A percentile compares a stretch with the other conserved stretches of the same genome.
Conservation (phyloP, 2,797 vertebrate genomes). For the Pangasius djambal region DNA sequence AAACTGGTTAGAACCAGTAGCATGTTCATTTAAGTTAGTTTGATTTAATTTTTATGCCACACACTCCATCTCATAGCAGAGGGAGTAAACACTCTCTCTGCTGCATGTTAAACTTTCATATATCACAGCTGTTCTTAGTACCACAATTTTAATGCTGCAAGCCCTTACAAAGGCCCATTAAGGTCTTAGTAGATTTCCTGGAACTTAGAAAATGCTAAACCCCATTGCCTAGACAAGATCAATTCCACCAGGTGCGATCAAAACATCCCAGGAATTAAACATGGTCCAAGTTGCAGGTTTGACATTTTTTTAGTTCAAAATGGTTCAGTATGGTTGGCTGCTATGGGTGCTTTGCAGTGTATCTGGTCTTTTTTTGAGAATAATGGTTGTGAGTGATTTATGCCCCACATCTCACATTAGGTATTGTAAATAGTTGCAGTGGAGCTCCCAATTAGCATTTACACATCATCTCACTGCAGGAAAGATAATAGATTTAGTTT, state of each 20-base stretch:
- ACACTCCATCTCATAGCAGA: background rate
- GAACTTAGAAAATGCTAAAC: slow-evolving; percentile 47
- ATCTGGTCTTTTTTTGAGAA: slow-evolving; percentile 69
- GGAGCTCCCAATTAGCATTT: slow-evolving; percentile 66
- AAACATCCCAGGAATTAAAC: slow-evolving; percentile 68
- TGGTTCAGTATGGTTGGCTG: slow-evolving; percentile 66
- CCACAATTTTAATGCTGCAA: background rate
- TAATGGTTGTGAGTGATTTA: slow-evolving; percentile 65
- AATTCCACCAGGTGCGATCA: slow-evolving; percentile 69
- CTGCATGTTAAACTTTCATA: background rate
- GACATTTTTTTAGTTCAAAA: slow-evolving; percentile 71
- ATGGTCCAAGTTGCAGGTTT: slow-evolving; percentile 68
- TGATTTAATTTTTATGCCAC: background rate
- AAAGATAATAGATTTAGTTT: slow-evolving; percentile 55
- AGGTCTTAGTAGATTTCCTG: slow-evolving; percentile 39
- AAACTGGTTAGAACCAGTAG: background rate
- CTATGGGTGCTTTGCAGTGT: slow-evolving; percentile 62
- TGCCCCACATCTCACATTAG: slow-evolving; percentile 64
- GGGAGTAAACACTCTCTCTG: background rate
- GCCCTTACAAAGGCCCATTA: background rate
- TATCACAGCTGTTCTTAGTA: background rate
- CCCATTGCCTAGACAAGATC: slow-evolving; percentile 61
- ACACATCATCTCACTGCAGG: slow-evolving; percentile 59
- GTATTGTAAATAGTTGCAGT: slow-evolving; percentile 63
- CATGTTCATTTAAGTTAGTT: background rate